A percentile compares a stretch with the other conserved stretches of the same genome.
Conservation (phyloP, 2,113 vertebrate genomes). For the Pomatorhinus ruficollis region DNA sequence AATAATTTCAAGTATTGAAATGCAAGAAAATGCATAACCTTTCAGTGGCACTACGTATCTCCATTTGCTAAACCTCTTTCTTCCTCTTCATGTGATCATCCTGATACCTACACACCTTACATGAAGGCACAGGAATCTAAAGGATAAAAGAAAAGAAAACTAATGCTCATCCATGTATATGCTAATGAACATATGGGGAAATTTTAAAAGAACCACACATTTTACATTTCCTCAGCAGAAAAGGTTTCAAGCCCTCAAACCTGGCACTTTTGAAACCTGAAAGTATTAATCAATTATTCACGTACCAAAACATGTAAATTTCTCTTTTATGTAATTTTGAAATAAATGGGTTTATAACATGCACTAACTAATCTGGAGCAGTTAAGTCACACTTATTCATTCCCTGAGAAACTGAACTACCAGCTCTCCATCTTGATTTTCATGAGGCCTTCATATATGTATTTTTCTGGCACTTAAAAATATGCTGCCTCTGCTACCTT, state of each 20-base stretch:
- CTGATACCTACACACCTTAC: neutral
- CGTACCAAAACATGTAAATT: neutral
- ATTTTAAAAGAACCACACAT: neutral
- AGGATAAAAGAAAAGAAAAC: neutral
- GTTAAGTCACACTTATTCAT: neutral
- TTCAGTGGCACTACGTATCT: accelerated
- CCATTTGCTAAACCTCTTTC: neutral
- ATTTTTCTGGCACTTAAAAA: neutral
- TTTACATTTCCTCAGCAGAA: neutral
- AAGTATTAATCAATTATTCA: neutral
- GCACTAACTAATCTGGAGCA: neutral
- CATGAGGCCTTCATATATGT: neutral
- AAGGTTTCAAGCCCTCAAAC: neutral
- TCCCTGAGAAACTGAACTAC: neutral
- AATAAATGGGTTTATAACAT: neutral
- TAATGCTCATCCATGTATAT: neutral
- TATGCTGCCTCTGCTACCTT: neutral
- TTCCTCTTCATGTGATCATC: neutral
- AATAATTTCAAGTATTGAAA: neutral
- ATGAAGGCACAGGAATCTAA: neutral
- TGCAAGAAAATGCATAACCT: neutral
- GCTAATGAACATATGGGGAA: neutral
- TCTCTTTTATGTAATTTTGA: neutral
- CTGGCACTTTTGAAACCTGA: neutral
- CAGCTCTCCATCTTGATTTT: neutral